phyloP scores from a whole-genome alignment of 2,113 vertebrate species.

The Pteronura brasiliensis region DNA sequence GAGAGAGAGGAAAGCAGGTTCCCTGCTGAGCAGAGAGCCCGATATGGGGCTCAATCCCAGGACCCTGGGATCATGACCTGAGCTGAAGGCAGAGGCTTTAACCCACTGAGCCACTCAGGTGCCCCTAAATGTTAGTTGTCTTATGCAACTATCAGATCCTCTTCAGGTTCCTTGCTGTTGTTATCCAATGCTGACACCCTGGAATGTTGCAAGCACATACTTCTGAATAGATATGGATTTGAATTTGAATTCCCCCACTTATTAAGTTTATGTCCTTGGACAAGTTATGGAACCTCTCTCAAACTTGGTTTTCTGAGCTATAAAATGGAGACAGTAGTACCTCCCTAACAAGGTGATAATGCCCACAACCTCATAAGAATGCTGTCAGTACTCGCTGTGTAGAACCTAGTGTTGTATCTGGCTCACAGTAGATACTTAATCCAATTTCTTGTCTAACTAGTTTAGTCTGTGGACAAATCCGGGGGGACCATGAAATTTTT shows the following conservation, averaged over 20 bases:
- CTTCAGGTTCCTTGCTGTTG: not conserved
- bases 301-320: not conserved
- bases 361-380: not conserved
- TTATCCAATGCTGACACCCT: not conserved
- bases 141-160: not conserved
- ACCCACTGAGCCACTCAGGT: no score
- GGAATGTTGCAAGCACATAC: not conserved
- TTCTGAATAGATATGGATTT: not conserved
- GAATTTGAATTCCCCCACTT: not conserved
- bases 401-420: not conserved
- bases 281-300: not conserved
- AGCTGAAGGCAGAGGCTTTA: no score
- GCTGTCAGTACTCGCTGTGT: not conserved
- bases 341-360: not conserved
- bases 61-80: no score
- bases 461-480: not conserved
- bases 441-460: not conserved
- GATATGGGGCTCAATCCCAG: no score
- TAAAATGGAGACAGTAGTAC: not conserved
- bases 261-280: not conserved
- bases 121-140: not conserved
- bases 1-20: no score
- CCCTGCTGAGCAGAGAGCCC: no score
- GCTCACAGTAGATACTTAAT: not conserved
- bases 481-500: not conserved